Conservation (phyloP, 2,797 vertebrate genomes). For the Aphelocoma californica region DNA sequence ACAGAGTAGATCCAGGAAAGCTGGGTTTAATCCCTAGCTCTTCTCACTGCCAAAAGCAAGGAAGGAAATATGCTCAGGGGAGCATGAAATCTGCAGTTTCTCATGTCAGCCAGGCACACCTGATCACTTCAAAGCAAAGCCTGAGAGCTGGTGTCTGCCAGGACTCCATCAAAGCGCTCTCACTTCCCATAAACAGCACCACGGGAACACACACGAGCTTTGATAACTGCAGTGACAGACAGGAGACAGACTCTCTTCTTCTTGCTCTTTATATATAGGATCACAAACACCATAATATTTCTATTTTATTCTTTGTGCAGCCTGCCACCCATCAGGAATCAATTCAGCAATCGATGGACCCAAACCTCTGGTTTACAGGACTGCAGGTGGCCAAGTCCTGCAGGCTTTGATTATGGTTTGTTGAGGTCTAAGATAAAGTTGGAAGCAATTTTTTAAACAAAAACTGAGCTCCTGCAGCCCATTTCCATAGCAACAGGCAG, state of each 20-base stretch:
- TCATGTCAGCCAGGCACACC: slow-evolving; percentile 40
- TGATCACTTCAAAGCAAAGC: slow-evolving; percentile 31
- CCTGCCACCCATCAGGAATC: not conserved
- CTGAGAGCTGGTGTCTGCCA: slow-evolving; percentile 16
- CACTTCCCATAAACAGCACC: not conserved
- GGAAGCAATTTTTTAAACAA: not conserved
- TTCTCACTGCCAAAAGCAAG: slow-evolving; percentile 14
- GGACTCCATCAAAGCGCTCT: not conserved
- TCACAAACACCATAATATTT: not conserved
- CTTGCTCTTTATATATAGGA: not conserved
- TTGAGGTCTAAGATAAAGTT: not conserved
- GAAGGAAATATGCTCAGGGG: slow-evolving; percentile 46
- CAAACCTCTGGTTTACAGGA: not conserved
- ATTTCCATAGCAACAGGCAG: slow-evolving; percentile 44
- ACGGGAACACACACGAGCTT: not conserved
- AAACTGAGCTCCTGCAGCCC: not conserved
- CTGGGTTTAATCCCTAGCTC: slow-evolving; percentile 42
- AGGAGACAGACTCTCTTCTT: not conserved
- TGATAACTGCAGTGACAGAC: not conserved
- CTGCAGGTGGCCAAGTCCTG: not conserved
- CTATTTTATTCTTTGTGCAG: not conserved
- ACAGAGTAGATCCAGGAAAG: not conserved
- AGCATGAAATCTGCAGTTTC: slow-evolving; percentile 49
- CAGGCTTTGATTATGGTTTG: not conserved
- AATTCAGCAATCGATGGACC: not conserved